These are phyloP conservation scores for Platichthys stellatus DNA, from an alignment of 2,113 vertebrate species.

Conservation along the genomic window DNA sequence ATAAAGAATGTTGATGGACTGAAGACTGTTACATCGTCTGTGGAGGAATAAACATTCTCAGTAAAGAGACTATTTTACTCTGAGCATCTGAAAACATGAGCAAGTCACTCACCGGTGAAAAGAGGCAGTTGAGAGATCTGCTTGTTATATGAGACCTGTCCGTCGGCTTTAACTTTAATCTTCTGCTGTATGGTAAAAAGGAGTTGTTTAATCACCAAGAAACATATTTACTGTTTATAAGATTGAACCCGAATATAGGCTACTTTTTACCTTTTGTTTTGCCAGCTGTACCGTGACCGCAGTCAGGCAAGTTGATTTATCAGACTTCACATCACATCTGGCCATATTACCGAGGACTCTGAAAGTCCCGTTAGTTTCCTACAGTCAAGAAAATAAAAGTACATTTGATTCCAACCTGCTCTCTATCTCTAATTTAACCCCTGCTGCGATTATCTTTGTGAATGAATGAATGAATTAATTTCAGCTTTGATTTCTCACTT, in stretches of 20 bases:
- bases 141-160: constrained; percentile 83
- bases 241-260: neutral
- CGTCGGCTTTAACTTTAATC: constrained; percentile 78
- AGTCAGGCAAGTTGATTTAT: constrained; percentile 86
- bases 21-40: constrained; percentile 86
- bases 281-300: constrained; percentile 78
- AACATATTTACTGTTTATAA: neutral
- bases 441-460: neutral
- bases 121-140: constrained; percentile 82
- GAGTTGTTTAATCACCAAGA: neutral
- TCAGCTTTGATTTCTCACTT: constrained; percentile 76
- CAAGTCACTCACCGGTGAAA: constrained; percentile 76
- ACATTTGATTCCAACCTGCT: neutral
- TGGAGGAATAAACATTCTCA: neutral
- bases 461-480: neutral
- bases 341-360: constrained; percentile 84
- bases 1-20: constrained; percentile 88
- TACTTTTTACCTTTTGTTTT: constrained; percentile 79
- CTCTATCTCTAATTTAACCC: neutral
- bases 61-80: neutral
- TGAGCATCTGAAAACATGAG: neutral
- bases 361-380: constrained; percentile 78
- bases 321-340: constrained; percentile 81
- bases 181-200: constrained; percentile 68
- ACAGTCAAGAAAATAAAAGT: constrained; percentile 18